Base-by-base conservation (phyloP, 2,113 vertebrate genomes). In the Danionella cerebrum region DNA sequence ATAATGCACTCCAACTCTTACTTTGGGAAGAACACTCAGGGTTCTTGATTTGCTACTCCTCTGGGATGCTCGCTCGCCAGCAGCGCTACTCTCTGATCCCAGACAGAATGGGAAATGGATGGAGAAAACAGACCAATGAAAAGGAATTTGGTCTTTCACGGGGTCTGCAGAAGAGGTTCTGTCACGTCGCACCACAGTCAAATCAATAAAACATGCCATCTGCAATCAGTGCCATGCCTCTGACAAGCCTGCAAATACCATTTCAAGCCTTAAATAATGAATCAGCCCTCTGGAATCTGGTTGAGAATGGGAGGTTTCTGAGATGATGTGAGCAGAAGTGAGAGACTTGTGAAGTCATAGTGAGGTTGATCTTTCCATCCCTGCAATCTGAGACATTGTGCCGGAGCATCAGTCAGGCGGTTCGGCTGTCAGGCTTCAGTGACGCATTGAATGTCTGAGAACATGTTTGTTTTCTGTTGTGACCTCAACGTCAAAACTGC, bases 1-100 rank as follows among this genome's bases (percentile, higher is more conserved):
- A 93, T 92, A 85, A 91, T 87, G 76, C 78, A 92, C 87, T 75
- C 16, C 57, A 21, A 79, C 83, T 85, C 82, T 85, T 84, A 89
- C 86, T 89, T 90, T 74, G 86, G 87, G 83, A 90, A 86, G 84
- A 85, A 85, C 81, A 88, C 85, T 90, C 88, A 80, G 79, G 86
- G 82, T 83, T 76, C 76, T 83, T 70, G 76, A 72, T 79, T 84
- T 81, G 86, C 82, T 76, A 4, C 72, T 76, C 57, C 27, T 25
- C 1, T 11, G 77, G 86, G 80, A 60, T 53, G 52, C 65, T 70
- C 77, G 80, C 86, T 80, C 83, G 69, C 71, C 74, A 76, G 14
- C 55, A 9, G 59, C 75, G 80, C 70, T 73, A 73, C 57, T 69
- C 11, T 0, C 39, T 78, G 33, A 58, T 21, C 19, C 41, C 38